Percentiles rank a stretch among this genome's conserved stretches.
These are phyloP conservation scores for Amphipoea lucens DNA, from an alignment of 2,888 invertebrate species.

Conservation along the genomic window DNA sequence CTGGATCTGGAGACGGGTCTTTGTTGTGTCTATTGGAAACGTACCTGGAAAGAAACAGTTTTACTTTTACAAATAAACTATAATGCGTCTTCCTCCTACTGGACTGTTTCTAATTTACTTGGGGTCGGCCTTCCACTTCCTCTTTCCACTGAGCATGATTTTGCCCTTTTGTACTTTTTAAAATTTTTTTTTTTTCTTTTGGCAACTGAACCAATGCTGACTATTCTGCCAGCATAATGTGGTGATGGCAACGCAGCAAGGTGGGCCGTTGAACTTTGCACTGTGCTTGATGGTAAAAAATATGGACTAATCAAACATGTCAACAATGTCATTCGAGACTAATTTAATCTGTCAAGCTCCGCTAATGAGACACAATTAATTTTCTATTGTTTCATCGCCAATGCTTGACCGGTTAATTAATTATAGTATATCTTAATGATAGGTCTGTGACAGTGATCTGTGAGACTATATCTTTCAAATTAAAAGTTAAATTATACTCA, in stretches of 20 bases:
- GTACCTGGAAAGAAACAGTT: conserved; percentile 91
- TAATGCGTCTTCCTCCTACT: neutral
- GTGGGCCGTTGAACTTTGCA: too few species aligned
- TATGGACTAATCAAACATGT: neutral
- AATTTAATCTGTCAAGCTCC: neutral
- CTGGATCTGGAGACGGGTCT: conserved; percentile 98
- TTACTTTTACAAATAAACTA: neutral
- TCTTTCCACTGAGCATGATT: neutral
- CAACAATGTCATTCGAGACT: neutral
- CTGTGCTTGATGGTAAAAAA: neutral
- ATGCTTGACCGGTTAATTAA: too few species aligned
- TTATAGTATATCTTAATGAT: neutral
- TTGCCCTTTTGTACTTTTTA: neutral
- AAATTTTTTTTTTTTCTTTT: neutral
- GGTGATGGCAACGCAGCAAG: too few species aligned
- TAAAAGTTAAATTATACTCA: neutral
- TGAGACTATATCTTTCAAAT: neutral
- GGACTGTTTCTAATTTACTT: neutral
- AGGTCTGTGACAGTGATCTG: neutral
- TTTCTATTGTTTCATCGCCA: too few species aligned
- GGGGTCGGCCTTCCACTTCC: neutral
- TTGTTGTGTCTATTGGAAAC: conserved; percentile 98
- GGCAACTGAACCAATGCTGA: too few species aligned
- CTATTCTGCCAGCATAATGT: too few species aligned
- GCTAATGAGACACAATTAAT: too few species aligned